phyloP scores from a whole-genome alignment of 2,113 vertebrate species.

The Microcebus ravelobensis region DNA sequence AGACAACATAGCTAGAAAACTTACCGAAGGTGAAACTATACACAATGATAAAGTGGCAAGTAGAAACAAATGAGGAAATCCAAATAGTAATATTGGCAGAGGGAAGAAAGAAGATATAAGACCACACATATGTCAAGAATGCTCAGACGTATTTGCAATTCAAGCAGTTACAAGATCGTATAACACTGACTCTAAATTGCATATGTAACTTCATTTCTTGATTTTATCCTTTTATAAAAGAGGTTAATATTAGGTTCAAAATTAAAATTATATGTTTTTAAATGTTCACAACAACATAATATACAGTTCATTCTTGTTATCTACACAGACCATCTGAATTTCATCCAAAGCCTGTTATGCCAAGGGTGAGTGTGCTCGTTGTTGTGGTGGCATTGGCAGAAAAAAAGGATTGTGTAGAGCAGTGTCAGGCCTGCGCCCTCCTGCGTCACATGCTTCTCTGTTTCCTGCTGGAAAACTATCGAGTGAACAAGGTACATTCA shows the following conservation, averaged over 20 bases:
- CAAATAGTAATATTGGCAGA: background rate
- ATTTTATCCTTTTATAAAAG: background rate
- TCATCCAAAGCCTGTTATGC: background rate
- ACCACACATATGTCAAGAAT: background rate
- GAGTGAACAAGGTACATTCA: slow-evolving; percentile 34
- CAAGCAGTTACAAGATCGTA: background rate
- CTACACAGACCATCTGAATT: background rate
- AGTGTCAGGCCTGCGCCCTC: background rate
- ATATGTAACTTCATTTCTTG: rapidly evolving
- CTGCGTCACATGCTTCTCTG: background rate
- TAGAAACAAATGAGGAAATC: background rate
- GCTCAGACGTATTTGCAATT: background rate
- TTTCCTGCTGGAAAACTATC: slow-evolving; percentile 60
- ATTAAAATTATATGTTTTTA: background rate
- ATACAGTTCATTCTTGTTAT: background rate
- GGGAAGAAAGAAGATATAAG: background rate
- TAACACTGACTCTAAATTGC: background rate
- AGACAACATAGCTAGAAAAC: background rate
- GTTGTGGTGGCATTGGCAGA: background rate
- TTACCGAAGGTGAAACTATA: background rate
- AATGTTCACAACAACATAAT: background rate
- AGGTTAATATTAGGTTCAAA: background rate
- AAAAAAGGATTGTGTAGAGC: slow-evolving; percentile 7
- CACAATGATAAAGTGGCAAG: background rate
- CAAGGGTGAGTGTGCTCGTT: background rate